These are phyloP conservation scores for Ictalurus punctatus DNA, from an alignment of 2,113 vertebrate species.

Conservation along the genomic window DNA sequence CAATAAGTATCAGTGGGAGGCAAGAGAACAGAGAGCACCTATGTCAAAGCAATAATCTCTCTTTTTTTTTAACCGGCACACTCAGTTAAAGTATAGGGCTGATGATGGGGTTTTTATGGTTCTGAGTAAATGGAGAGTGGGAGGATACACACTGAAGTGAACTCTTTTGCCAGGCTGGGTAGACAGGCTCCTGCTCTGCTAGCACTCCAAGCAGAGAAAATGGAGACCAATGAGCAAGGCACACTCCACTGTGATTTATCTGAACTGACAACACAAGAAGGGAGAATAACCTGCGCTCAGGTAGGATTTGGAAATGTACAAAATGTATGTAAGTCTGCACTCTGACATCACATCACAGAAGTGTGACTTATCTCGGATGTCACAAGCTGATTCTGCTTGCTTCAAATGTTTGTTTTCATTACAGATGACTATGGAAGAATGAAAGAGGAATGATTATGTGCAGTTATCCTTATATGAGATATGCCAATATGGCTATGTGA, in stretches of 20 bases:
- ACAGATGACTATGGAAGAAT: constrained; percentile 17
- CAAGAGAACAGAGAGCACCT: constrained; percentile 62
- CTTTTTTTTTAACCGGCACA: constrained; percentile 16
- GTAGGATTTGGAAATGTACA: constrained; percentile 23
- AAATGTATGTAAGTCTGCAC: not conserved
- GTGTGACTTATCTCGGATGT: not conserved
- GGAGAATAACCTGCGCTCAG: not conserved
- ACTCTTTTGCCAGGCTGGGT: constrained; percentile 33
- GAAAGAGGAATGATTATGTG: not conserved
- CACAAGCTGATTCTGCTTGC: constrained; percentile 7
- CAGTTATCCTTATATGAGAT: constrained; percentile 4
- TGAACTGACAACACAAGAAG: not conserved
- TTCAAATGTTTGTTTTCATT: constrained; percentile 19
- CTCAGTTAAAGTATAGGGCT: not conserved
- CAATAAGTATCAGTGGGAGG: constrained; percentile 70
- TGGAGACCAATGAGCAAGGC: not conserved
- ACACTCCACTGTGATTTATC: constrained; percentile 13
- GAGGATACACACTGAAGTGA: constrained; percentile 28
- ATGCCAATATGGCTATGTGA: not conserved
- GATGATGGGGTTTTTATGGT: not conserved
- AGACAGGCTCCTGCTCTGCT: constrained; percentile 13
- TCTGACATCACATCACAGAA: not conserved
- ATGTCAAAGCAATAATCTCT: constrained; percentile 57
- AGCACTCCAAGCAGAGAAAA: constrained; percentile 1
- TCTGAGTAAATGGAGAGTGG: not conserved